These are phyloP conservation scores for Gandaritis pyraliata DNA, from an alignment of 2,888 invertebrate genomes.

Conservation along the genomic window DNA sequence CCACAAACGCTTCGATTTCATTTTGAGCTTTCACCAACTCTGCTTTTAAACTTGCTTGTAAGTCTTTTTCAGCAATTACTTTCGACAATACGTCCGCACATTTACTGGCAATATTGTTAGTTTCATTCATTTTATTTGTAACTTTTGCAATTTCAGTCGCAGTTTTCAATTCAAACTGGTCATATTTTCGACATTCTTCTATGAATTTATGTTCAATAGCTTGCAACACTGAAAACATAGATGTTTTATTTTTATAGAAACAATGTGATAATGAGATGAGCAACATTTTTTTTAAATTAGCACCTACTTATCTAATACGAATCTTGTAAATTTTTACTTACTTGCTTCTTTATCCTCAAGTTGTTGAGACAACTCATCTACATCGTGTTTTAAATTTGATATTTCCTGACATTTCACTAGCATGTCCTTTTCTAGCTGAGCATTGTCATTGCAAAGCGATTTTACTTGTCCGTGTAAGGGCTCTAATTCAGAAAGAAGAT, in stretches of 20 bases:
- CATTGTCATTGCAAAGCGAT: constrained; percentile 46
- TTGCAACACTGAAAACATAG: constrained; percentile 50
- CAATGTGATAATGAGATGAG: not conserved
- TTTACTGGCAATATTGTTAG: constrained; percentile 34
- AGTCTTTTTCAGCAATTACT: constrained; percentile 48
- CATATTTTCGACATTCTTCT: constrained; percentile 51
- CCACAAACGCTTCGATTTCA: constrained; percentile 43
- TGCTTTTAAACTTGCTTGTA: constrained; percentile 45
- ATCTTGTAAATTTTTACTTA: constrained; percentile 36
- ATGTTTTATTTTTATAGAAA: not conserved
- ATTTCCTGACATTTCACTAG: constrained; percentile 45
- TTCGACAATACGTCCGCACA: constrained; percentile 32
- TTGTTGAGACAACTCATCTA: constrained; percentile 42
- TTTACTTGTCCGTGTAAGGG: constrained; percentile 43
- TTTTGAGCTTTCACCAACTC: constrained; percentile 42
- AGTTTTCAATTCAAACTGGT: constrained; percentile 49
- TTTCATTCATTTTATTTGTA: constrained; percentile 51
- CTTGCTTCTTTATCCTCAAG: constrained; percentile 48
- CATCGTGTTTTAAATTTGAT: constrained; percentile 44
- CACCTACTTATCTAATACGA: too few relatives aligned
- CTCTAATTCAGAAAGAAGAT: constrained; percentile 43
- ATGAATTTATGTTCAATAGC: constrained; percentile 48
- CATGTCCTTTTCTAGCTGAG: constrained; percentile 44
- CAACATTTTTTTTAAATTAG: too few relatives aligned
- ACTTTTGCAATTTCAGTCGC: constrained; percentile 51